Evolutionary conservation across 53 echinoderm and acorn worm species (phyloP), one percentile per base, ranked within the genome.

Genomic region (Antedon mediterranea): DNA sequence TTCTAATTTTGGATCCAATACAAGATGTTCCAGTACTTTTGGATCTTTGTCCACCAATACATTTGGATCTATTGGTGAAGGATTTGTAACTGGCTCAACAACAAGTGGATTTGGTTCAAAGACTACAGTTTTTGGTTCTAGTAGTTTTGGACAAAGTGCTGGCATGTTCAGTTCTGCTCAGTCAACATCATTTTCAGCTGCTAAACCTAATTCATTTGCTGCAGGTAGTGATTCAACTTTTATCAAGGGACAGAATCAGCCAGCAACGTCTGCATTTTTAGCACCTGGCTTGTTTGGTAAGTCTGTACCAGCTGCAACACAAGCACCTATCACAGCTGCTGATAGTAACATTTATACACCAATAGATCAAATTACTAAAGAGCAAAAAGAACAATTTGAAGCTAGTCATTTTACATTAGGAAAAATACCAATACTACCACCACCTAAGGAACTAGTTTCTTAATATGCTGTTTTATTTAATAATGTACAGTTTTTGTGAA

Each of bases 311-410:
- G 33, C 3, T 23, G 15, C 1, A 28, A 32, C 74, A 74, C 31
- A 5, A 28, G 8, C 8, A 0, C 76, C 28, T 71, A 57, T 30
- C 71, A 34, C 29, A 33, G 74, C 0, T 33, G 34, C 14, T 34
- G 81, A 37, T 83, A 83, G 76, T 72, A 76, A 26, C 31, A 29
- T 76, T 29, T 92, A 89, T 71, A 87, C 95, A 3, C 85, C 87
- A 6, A 32, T 95, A n/a, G 77, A 71, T 43, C 84, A 85, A 15
- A 79, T 95, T 75, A 95, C 91, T 28, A 31, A 89, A 0, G 89
- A 89, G 72, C 92, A 95, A 44, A 89, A 80, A 78, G 88, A 91
- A 79, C 89, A 95, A 43, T 95, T 88, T 86, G 86, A 95, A 41
- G 92, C 95, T 4, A 27, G 77, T n/a, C 14, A 80, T 43, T 95